Percentiles rank a stretch among this genome's conserved stretches.
Conservation (phyloP, 2,888 invertebrate genomes). For the Callyntrura guangdongensis region DNA sequence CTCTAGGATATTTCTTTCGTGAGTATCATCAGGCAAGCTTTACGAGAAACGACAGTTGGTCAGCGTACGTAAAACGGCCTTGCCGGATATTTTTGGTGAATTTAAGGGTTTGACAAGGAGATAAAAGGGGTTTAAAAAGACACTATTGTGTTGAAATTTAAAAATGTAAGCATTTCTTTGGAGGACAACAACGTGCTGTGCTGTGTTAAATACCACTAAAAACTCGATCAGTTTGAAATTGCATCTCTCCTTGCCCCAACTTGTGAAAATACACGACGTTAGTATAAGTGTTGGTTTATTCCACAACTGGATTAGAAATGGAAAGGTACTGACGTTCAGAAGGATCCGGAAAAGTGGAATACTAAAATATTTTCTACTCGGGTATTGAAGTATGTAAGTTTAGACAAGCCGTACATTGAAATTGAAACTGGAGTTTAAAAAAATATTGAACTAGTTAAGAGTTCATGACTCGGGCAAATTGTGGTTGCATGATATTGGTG, state of each 20-base stretch:
- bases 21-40: slow-evolving; percentile 22
- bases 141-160: neutral
- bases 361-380: too few relatives aligned
- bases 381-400: too few relatives aligned
- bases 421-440: too few relatives aligned
- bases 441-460: too few relatives aligned
- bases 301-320: neutral
- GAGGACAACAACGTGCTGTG: neutral
- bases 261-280: too few relatives aligned
- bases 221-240: neutral
- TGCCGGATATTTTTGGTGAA: slow-evolving; percentile 21
- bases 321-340: neutral
- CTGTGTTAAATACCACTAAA: neutral
- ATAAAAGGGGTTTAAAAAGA: slow-evolving; percentile 9
- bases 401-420: too few relatives aligned
- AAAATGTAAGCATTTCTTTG: too few relatives aligned
- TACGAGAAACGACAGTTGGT: slow-evolving; percentile 36
- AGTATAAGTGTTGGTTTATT: too few relatives aligned
- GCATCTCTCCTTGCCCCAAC: slow-evolving; percentile 19
- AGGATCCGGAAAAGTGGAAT: neutral
- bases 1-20: slow-evolving; percentile 65
- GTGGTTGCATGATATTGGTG: too few relatives aligned
- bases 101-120: neutral
- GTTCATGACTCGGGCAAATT: too few relatives aligned
- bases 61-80: slow-evolving; percentile 38